Evolutionary conservation across 2,113 vertebrate species (phyloP).

Genomic region (Dinomys branickii): DNA sequence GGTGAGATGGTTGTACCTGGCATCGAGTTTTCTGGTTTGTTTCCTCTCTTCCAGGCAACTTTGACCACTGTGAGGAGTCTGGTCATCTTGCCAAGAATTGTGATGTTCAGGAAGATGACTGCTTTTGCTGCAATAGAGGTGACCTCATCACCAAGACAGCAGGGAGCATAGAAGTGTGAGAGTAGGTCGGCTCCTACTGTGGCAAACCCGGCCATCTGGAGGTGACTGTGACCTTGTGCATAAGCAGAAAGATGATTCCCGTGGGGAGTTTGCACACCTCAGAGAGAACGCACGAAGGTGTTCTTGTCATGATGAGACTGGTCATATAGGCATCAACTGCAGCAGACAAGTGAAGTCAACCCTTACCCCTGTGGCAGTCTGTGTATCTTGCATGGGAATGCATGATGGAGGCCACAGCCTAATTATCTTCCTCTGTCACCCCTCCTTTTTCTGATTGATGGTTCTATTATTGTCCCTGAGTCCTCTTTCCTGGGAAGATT

Average conservation of each 20-base stretch:
- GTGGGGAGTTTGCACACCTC: slow-evolving; percentile 93
- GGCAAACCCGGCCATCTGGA: slow-evolving; percentile 86
- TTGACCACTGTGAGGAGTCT: slow-evolving; percentile 94
- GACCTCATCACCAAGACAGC: slow-evolving; percentile 77
- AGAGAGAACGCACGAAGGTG: slow-evolving; percentile 92
- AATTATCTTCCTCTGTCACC: no score
- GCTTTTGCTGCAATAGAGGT: slow-evolving; percentile 91
- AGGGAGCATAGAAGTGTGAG: not conserved
- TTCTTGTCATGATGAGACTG: slow-evolving; percentile 98
- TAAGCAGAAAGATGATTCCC: slow-evolving; percentile 98
- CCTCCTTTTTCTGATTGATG: no score
- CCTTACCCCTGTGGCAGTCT: slow-evolving; percentile 94
- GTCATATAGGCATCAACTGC: slow-evolving; percentile 97
- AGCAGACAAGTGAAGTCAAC: slow-evolving; percentile 97
- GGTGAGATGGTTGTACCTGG: slow-evolving; percentile 88
- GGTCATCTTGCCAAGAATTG: slow-evolving; percentile 95
- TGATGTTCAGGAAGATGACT: slow-evolving; percentile 94
- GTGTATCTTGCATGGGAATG: no score
- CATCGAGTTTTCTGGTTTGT: slow-evolving; percentile 85
- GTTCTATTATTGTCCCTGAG: no score
- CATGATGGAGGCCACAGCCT: no score
- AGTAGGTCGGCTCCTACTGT: not conserved
- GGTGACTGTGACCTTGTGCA: slow-evolving; percentile 95
- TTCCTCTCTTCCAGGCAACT: slow-evolving; percentile 88
- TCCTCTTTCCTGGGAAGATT: slow-evolving; percentile 86